Conservation (phyloP, 2,113 vertebrate genomes). For the Desmodus rotundus region DNA sequence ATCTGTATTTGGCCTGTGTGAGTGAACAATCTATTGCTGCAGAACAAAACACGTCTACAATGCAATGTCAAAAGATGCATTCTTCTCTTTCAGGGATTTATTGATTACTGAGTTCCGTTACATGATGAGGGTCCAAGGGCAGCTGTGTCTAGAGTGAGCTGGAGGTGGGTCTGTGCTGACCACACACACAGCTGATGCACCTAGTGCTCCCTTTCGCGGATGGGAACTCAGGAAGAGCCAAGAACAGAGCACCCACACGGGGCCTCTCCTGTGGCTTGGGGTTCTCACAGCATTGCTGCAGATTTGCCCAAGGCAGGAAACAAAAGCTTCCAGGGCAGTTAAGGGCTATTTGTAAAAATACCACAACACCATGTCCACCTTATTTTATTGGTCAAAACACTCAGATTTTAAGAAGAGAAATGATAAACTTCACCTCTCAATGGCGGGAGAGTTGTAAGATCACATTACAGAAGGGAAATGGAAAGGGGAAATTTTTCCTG, state of each 20-base stretch:
- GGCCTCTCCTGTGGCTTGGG: neutral
- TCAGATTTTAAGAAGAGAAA: neutral
- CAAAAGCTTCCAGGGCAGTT: neutral
- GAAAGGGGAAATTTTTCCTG: neutral
- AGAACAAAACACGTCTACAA: neutral
- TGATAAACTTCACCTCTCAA: neutral
- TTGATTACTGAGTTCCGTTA: neutral
- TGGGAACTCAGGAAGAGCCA: neutral
- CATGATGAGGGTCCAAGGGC: neutral
- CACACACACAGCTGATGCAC: accelerated
- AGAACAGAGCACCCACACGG: neutral
- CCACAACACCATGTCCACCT: neutral
- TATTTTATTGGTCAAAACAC: neutral
- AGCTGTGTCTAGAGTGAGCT: too few species aligned
- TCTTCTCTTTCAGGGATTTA: neutral
- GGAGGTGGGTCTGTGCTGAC: neutral
- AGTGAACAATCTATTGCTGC: neutral
- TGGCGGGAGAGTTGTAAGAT: neutral
- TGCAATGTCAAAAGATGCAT: too few species aligned
- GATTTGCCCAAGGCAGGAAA: neutral
- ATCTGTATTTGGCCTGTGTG: neutral
- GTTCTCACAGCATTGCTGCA: neutral
- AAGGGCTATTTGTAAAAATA: neutral
- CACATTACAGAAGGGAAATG: neutral
- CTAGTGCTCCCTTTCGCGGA: accelerated